Evolutionary conservation across 2,888 invertebrate genomes (phyloP).

Genomic region (Melanostoma mellinum): DNA sequence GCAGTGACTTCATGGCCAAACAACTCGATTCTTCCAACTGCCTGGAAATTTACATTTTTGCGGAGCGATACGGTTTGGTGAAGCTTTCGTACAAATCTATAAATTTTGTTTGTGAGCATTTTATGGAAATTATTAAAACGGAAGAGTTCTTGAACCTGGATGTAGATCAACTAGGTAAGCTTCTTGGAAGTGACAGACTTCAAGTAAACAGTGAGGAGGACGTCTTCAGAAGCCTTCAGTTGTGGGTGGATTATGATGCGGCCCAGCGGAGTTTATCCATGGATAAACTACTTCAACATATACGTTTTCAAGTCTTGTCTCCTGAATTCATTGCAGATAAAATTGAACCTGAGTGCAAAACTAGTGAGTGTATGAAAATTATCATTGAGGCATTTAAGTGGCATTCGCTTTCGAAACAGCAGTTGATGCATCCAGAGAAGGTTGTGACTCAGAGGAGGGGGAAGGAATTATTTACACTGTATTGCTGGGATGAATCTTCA

Average conservation of each 20-base stretch:
- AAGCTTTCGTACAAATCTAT: background rate
- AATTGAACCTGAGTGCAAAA: too few relatives aligned
- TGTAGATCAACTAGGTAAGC: background rate
- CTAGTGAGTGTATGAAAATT: too few relatives aligned
- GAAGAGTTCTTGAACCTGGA: background rate
- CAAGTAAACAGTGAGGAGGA: background rate
- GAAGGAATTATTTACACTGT: too few relatives aligned
- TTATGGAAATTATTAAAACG: background rate
- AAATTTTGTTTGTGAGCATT: background rate
- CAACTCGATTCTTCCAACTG: background rate
- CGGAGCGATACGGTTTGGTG: background rate
- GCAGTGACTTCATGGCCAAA: constrained; percentile 2
- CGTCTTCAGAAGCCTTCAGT: background rate
- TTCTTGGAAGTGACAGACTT: background rate
- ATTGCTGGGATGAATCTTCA: too few relatives aligned
- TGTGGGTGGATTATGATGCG: background rate
- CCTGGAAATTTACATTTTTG: background rate
- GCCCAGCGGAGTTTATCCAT: background rate
- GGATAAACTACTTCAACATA: background rate
- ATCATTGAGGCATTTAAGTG: too few relatives aligned
- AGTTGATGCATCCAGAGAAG: too few relatives aligned
- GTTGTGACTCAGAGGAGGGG: too few relatives aligned
- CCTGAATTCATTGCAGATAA: too few relatives aligned
- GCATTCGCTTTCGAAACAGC: too few relatives aligned
- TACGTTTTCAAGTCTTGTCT: too few relatives aligned